Evolutionary conservation across 2,888 invertebrate species (phyloP).

Genomic region (Diogma glabrata): DNA sequence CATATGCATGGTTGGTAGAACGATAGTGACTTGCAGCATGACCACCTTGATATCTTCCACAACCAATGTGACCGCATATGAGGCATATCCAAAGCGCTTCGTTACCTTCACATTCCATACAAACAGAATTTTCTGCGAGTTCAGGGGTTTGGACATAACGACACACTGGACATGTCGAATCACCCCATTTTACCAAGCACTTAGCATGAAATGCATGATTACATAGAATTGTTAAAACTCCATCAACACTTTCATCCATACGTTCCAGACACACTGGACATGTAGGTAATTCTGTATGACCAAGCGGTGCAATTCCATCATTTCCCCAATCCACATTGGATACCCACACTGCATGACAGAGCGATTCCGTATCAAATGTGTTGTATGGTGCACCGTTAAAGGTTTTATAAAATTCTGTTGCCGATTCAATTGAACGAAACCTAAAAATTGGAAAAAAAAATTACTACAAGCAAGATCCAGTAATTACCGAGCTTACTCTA

Average conservation of each 20-base stretch:
- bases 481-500: conserved; percentile 52
- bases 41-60: conserved; percentile 79
- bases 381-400: conserved; percentile 92
- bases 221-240: conserved; percentile 92
- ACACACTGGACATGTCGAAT: conserved; percentile 96
- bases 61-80: conserved; percentile 97
- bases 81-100: conserved; percentile 97
- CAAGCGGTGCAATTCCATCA: conserved; percentile 57
- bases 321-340: conserved; percentile 79
- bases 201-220: conserved; percentile 96
- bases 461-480: conserved; percentile 10
- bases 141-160: conserved; percentile 54
- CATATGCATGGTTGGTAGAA: conserved; percentile 93
- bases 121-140: conserved; percentile 44
- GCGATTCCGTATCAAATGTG: conserved; percentile 78
- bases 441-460: conserved; percentile 29
- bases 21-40: conserved; percentile 95
- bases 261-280: conserved; percentile 78
- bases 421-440: conserved; percentile 61
- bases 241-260: conserved; percentile 98
- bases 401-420: conserved; percentile 83
- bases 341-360: conserved; percentile 93
- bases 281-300: conserved; percentile 89
- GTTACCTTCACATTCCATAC: conserved; percentile 45
- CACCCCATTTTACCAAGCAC: conserved; percentile 93